phyloP scores from a whole-genome alignment of 2,888 invertebrate genomes.

The Cerastoderma edule region DNA sequence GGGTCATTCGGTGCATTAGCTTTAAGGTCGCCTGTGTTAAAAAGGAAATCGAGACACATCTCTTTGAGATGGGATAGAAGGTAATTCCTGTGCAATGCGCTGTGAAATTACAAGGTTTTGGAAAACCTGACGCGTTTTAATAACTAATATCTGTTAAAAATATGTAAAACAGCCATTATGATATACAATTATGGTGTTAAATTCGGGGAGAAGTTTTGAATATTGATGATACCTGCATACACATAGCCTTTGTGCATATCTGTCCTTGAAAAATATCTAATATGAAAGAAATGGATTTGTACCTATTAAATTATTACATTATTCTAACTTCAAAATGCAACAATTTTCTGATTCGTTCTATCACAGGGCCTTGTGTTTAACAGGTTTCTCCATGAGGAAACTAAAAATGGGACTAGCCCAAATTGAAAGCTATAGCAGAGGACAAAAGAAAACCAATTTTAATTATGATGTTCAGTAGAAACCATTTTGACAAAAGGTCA shows the following conservation, averaged over 20 bases:
- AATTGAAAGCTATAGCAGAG: too few species aligned
- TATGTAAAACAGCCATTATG: slow-evolving; percentile 24
- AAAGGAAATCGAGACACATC: too few species aligned
- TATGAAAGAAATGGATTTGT: slow-evolving; percentile 24
- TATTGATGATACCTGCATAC: slow-evolving; percentile 17
- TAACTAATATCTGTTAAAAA: slow-evolving; percentile 28
- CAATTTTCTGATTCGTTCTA: too few species aligned
- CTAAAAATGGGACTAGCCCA: too few species aligned
- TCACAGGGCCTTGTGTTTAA: too few species aligned
- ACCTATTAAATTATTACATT: too few species aligned
- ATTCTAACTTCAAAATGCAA: too few species aligned
- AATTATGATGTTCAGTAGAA: too few species aligned
- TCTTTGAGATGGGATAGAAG: slow-evolving; percentile 40
- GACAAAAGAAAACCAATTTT: too few species aligned
- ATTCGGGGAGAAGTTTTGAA: slow-evolving; percentile 16
- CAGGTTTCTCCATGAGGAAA: too few species aligned
- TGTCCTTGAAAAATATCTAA: slow-evolving; percentile 12
- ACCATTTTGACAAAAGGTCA: too few species aligned
- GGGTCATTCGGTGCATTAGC: slow-evolving; percentile 54
- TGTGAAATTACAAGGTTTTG: slow-evolving; percentile 56
- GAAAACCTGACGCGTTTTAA: slow-evolving; percentile 25
- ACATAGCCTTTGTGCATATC: slow-evolving; percentile 3
- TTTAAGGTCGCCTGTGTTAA: too few species aligned
- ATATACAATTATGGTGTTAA: slow-evolving; percentile 15
- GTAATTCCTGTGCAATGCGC: slow-evolving; percentile 47